Evolutionary conservation across 2,888 invertebrate species (phyloP), one percentile per base, ranked within the genome.

Genomic region (Agonum fuliginosum): DNA sequence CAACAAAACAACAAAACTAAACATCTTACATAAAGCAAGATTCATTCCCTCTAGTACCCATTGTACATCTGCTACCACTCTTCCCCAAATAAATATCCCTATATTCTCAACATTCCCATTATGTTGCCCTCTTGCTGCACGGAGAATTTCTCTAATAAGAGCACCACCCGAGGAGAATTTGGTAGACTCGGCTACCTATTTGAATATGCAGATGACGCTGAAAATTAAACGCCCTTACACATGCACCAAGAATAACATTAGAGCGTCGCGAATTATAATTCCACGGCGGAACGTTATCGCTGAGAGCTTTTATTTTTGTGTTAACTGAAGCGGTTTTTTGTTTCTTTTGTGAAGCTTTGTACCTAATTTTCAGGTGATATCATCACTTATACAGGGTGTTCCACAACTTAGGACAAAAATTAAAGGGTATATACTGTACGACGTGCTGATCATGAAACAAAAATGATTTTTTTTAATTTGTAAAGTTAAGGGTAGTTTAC

Each of bases 121-220:
- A 67, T 41, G 10, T 54, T 30, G 27, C 14, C 58, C 30, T 17
- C 30, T 54, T 54, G 24, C 19, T n/a, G 20, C 24, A 41, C 14
- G n/a, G 14, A 34, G 65, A 17, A 65, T 65, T 62, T 34, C 65
- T n/a, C n/a, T n/a, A n/a, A n/a, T n/a, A n/a, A n/a, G 34, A n/a
- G 19, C 12, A 37, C 41, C 0, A n/a, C 20, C 20, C 20, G 48
- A 19, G 20, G 22, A 22, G 6, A 20, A 54, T n/a, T 54, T 8
- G n/a, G 22, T 3, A 48, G 48, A 10, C n/a, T 19, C 19, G 24
- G n/a, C n/a, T n/a, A n/a, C n/a, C 67, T 67, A 67, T 71, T 71
- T 71, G 71, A 71, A 71, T 71, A 71, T 71, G 71, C 71, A 71
- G 48, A 71, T 71, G 71, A 71, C 71, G 71, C 51, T 46, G 51